Conservation (phyloP, 1,140 invertebrate genomes). For the Drosophila carrolli region DNA sequence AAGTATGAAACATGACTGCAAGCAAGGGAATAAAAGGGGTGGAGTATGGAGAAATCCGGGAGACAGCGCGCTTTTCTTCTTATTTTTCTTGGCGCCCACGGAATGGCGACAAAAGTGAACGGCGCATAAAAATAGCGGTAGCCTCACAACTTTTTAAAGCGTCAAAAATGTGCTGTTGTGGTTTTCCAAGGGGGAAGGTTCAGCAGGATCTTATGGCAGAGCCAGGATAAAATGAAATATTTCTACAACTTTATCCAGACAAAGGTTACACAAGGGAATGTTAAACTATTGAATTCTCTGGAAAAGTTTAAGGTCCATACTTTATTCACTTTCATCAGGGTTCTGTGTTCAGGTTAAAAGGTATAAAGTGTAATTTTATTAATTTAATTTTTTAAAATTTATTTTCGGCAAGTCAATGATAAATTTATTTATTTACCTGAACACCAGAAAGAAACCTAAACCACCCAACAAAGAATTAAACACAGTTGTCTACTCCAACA, state of each 20-base stretch:
- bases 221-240: slow-evolving; percentile 50
- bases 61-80: slow-evolving; percentile 34
- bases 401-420: too few species aligned
- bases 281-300: background rate
- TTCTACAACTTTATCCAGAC: slow-evolving; percentile 35
- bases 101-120: slow-evolving; percentile 67
- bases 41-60: slow-evolving; percentile 2
- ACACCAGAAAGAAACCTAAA: too few species aligned
- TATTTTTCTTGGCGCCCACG: slow-evolving; percentile 47
- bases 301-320: background rate
- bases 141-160: slow-evolving; percentile 68
- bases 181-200: slow-evolving; percentile 11
- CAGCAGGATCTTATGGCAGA: background rate
- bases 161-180: slow-evolving; percentile 63
- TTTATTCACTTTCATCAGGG: too few species aligned
- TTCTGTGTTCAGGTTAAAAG: too few species aligned
- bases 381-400: too few species aligned
- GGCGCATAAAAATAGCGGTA: slow-evolving; percentile 40
- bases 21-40: background rate
- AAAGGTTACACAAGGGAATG: slow-evolving; percentile 4
- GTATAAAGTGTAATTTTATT: too few species aligned
- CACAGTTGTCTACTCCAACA: background rate
- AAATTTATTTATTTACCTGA: too few species aligned
- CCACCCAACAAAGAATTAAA: background rate
- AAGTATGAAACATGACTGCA: slow-evolving; percentile 53